phyloP scores from a whole-genome alignment of 2,113 vertebrate species.

The Crypturellus undulatus region DNA sequence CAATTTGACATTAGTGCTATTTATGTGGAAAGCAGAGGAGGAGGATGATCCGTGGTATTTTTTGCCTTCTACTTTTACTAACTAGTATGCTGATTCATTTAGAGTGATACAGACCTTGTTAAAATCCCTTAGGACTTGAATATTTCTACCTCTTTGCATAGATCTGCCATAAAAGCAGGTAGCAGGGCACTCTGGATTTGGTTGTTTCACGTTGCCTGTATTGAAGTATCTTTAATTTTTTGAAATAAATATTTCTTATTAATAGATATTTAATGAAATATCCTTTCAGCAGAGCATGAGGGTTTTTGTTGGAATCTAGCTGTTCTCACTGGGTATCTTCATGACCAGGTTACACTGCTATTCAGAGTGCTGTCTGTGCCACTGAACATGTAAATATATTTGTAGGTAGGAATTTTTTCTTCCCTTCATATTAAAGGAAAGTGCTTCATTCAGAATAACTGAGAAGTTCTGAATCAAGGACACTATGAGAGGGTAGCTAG shows the following conservation, averaged over 20 bases:
- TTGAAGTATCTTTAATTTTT: background rate
- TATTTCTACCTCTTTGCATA: background rate
- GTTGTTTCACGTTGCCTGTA: background rate
- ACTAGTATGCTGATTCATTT: background rate
- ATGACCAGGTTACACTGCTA: background rate
- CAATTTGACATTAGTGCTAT: background rate
- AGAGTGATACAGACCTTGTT: slow-evolving; percentile 1
- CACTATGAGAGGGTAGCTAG: background rate
- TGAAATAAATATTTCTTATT: background rate
- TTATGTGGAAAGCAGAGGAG: background rate
- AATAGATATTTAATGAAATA: background rate
- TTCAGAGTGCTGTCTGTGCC: background rate
- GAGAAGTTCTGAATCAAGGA: background rate
- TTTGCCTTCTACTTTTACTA: background rate
- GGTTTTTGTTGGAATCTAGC: background rate
- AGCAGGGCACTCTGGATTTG: background rate
- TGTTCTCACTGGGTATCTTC: background rate
- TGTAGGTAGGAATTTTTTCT: background rate
- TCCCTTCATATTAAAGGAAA: background rate
- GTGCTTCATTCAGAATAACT: background rate
- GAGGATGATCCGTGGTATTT: background rate
- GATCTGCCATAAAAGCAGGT: slow-evolving; percentile 1
- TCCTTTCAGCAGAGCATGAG: background rate
- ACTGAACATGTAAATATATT: background rate
- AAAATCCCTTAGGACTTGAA: background rate